Conservation (phyloP, 2,797 vertebrate genomes). For the Coregonus ussuriensis region DNA sequence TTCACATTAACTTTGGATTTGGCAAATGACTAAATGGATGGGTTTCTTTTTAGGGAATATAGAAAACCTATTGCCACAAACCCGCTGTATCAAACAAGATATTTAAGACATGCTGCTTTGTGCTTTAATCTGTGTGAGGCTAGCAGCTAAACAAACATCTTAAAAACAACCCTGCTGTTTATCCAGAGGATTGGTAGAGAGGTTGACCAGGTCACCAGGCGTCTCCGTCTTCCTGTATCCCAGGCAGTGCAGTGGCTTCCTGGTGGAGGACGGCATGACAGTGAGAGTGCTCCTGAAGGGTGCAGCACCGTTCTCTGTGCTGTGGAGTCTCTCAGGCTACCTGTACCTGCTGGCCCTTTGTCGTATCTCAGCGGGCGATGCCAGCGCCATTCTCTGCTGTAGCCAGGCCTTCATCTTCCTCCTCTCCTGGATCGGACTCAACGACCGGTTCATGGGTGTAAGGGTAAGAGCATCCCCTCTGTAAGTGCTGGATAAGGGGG, state of each 20-base stretch:
- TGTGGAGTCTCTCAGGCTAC: constrained; percentile 1
- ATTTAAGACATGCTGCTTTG: too few species aligned
- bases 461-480: constrained; percentile 48
- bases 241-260: constrained; percentile 48
- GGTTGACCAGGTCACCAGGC: constrained; percentile 1
- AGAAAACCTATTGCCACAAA: too few species aligned
- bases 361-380: constrained; percentile 50
- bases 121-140: too few species aligned
- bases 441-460: constrained; percentile 55
- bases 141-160: constrained; percentile 5
- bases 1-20: too few species aligned
- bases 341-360: constrained; percentile 22
- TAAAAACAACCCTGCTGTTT: not conserved
- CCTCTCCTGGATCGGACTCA: constrained; percentile 62
- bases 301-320: constrained; percentile 57
- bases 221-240: not conserved
- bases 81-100: too few species aligned
- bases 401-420: constrained; percentile 61
- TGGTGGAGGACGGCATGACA: constrained; percentile 32
- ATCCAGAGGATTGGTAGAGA: not conserved
- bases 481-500: constrained; percentile 31
- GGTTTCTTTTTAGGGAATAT: too few species aligned
- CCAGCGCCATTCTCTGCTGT: constrained; percentile 61
- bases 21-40: too few species aligned
- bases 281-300: not conserved